phyloP scores from a whole-genome alignment of 2,113 vertebrate species.

The Micronycteris hirsuta region DNA sequence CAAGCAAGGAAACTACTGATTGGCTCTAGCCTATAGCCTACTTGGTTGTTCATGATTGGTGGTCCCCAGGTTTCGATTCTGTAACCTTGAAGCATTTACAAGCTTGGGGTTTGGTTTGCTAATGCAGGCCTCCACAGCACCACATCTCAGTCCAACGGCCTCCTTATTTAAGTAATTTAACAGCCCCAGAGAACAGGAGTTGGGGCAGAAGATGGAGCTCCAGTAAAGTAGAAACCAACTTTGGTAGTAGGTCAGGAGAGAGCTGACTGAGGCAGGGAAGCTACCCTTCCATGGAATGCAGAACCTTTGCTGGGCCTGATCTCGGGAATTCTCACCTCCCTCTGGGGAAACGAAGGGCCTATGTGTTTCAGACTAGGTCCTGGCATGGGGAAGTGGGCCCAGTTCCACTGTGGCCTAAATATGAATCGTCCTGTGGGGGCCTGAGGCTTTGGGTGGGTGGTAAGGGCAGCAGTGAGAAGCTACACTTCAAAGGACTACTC shows the following conservation, averaged over 20 bases:
- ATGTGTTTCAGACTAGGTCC: not conserved
- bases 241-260: not conserved
- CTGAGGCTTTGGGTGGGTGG: no score
- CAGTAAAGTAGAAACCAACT: not conserved
- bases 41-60: not conserved
- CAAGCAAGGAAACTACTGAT: not conserved
- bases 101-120: not conserved
- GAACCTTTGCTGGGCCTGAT: not conserved
- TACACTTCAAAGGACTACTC: not conserved
- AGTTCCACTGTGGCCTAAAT: no score
- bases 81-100: not conserved
- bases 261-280: not conserved
- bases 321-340: not conserved
- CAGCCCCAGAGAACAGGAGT: not conserved
- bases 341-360: not conserved
- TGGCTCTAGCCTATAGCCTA: not conserved
- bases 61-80: not conserved
- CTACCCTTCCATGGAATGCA: not conserved
- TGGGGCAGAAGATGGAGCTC: not conserved
- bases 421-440: not conserved
- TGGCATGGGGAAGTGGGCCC: not conserved
- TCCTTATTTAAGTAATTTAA: not conserved
- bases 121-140: accelerated
- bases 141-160: not conserved
- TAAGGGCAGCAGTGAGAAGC: not conserved